These are phyloP conservation scores for Dasyornis broadbenti DNA, from an alignment of 2,113 vertebrate genomes.

Conservation along the genomic window DNA sequence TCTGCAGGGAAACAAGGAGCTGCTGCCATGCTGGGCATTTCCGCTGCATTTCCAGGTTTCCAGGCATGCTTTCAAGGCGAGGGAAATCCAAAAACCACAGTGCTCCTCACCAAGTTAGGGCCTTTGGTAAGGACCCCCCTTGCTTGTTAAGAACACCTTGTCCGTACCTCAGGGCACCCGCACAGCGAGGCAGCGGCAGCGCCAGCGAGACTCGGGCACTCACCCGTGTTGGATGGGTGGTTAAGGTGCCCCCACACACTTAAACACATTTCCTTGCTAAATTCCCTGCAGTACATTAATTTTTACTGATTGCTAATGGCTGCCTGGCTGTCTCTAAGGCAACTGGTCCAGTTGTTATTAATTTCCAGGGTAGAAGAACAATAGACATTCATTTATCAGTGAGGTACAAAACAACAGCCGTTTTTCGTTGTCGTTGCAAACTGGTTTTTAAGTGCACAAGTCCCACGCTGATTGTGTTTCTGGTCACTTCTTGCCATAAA, in stretches of 20 bases:
- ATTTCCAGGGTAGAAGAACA: conserved; percentile 39
- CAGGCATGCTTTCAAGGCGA: not conserved
- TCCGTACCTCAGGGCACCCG: not conserved
- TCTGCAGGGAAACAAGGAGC: not conserved
- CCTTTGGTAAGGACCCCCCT: not conserved
- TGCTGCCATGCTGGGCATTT: not conserved
- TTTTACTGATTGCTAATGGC: conserved; percentile 51
- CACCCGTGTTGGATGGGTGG: not conserved
- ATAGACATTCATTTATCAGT: conserved; percentile 36
- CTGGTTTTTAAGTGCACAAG: not conserved
- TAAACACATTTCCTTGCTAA: conserved; percentile 18
- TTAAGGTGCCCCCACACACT: not conserved
- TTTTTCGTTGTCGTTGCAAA: not conserved
- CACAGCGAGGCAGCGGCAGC: fast-evolving
- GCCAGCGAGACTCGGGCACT: fast-evolving
- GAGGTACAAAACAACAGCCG: not conserved
- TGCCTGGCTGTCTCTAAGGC: conserved; percentile 41
- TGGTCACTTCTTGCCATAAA: not conserved
- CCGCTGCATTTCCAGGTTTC: not conserved
- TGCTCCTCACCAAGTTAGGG: not conserved
- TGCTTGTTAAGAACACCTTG: not conserved
- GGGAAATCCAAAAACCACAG: not conserved
- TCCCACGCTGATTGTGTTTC: not conserved
- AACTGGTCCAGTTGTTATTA: conserved; percentile 49
- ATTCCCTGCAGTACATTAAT: conserved; percentile 49